Evolutionary conservation across 2,113 vertebrate species (phyloP).

Genomic region (Nerophis ophidion): DNA sequence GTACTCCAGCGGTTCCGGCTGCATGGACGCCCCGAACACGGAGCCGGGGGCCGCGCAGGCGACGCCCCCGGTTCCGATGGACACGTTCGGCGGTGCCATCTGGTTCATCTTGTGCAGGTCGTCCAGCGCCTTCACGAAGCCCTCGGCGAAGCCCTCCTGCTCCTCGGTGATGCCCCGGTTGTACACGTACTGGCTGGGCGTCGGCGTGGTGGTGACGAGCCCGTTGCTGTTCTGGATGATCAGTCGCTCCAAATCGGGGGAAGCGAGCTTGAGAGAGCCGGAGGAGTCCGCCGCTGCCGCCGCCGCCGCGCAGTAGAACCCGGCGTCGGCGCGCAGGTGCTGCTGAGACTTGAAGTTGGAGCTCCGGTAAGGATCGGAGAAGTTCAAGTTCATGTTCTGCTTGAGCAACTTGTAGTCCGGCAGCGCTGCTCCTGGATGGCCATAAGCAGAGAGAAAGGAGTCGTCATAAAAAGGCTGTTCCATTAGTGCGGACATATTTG

Average conservation of each 20-base stretch:
- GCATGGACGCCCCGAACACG: slow-evolving; percentile 70
- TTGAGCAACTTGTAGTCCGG: slow-evolving; percentile 84
- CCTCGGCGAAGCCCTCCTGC: slow-evolving; percentile 85
- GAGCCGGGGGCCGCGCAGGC: slow-evolving; percentile 66
- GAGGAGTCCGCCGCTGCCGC: slow-evolving; percentile 64
- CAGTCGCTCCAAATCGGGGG: slow-evolving; percentile 84
- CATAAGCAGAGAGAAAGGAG: slow-evolving; percentile 87
- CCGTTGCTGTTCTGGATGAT: slow-evolving; percentile 89
- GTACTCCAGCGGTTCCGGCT: slow-evolving; percentile 79
- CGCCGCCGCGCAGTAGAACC: slow-evolving; percentile 64
- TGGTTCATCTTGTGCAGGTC: slow-evolving; percentile 93
- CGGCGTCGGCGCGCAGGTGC: slow-evolving; percentile 69
- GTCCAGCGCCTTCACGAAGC: slow-evolving; percentile 88
- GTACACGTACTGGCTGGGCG: slow-evolving; percentile 75
- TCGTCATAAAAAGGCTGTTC: slow-evolving; percentile 95
- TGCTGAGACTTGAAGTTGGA: slow-evolving; percentile 75
- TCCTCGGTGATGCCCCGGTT: slow-evolving; percentile 80
- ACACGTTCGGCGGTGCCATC: slow-evolving; percentile 86
- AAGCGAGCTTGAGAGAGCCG: slow-evolving; percentile 82
- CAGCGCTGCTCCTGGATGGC: slow-evolving; percentile 78
- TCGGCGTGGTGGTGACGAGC: slow-evolving; percentile 82
- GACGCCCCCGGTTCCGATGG: slow-evolving; percentile 71
- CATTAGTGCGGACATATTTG: slow-evolving; percentile 85
- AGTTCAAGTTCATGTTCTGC: slow-evolving; percentile 82
- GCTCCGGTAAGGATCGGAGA: slow-evolving; percentile 79